A percentile compares a stretch with the other conserved stretches of the same genome.
These are phyloP conservation scores for Miltochrista miniata DNA, from an alignment of 2,888 invertebrate species.

Conservation along the genomic window DNA sequence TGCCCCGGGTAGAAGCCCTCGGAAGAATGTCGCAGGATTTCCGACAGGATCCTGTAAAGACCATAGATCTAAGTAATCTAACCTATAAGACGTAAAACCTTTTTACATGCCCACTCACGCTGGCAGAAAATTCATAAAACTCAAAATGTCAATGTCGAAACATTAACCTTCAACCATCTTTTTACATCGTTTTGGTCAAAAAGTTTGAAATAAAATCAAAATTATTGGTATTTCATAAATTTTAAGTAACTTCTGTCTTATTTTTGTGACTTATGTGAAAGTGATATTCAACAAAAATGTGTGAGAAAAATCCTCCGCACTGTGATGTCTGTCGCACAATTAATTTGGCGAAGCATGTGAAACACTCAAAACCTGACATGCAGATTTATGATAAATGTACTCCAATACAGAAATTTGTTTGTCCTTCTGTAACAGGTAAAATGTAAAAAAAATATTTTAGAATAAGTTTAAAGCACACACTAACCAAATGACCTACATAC, in stretches of 20 bases:
- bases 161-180: slow-evolving; percentile 14
- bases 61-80: too few relatives aligned
- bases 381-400: slow-evolving; percentile 70
- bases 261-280: background rate
- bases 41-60: too few relatives aligned
- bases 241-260: background rate
- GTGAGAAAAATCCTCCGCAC: slow-evolving; percentile 3
- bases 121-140: slow-evolving; percentile 1
- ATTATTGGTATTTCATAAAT: slow-evolving; percentile 1
- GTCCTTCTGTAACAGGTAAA: slow-evolving; percentile 54
- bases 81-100: too few relatives aligned
- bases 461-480: too few relatives aligned
- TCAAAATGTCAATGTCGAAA: slow-evolving; percentile 3
- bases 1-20: too few relatives aligned
- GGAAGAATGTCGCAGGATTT: too few relatives aligned
- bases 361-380: slow-evolving; percentile 68
- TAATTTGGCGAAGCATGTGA: slow-evolving; percentile 64
- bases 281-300: slow-evolving; percentile 3
- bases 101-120: background rate
- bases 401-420: slow-evolving; percentile 49
- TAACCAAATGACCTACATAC: too few relatives aligned
- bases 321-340: slow-evolving; percentile 75
- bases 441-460: background rate
- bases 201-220: slow-evolving; percentile 10
- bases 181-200: slow-evolving; percentile 9